Evolutionary conservation across 2,888 invertebrate genomes (phyloP), one percentile per base, ranked within the genome.

Genomic region (Trichogramma evanescens): DNA sequence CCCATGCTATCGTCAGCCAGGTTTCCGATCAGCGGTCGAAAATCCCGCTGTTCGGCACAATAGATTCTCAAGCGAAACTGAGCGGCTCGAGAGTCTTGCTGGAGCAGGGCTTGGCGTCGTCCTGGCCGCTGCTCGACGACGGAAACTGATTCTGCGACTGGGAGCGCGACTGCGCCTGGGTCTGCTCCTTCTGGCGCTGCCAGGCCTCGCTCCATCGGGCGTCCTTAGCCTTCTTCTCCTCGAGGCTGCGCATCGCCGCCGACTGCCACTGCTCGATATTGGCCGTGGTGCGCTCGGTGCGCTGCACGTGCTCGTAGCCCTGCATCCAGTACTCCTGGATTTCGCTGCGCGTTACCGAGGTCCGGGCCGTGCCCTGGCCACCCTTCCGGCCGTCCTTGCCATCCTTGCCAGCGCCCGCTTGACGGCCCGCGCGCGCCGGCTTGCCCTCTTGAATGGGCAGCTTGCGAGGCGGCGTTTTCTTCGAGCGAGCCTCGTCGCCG

Each of bases 41-140:
- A 26, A 3, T 26, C 26, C 26, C 26, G 26, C 26, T 26, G 26
- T 26, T 26, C 26, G 26, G 26, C 26, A 26, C 26, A 26, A 26
- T 26, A 26, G 26, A 26, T 26, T 44, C 67, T 71, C 69, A 77
- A 65, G 75, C 71, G 62, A 76, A 76, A 56, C 71, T 71, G 59
- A 75, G 74, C 56, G 76, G 74, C 60, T 77, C 76, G 46, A 74
- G 70, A 26, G 75, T 74, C 68, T 75, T 77, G 63, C 77, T 77
- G 54, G 77, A 75, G 61, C 77, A 77, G 53, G 77, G 77, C 65
- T 77, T 76, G 60, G 75, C 75, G 63, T 77, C 73, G 49, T 61
- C 63, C 10, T 49, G 49, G 26, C 26, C 9, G 7, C 6, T 5
- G 26, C 39, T 7, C 39, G 8, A 40, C 50, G 38, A 40, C 9